Evolutionary conservation across 2,797 vertebrate genomes (phyloP).

Genomic region (Notoglanidium macrostoma): DNA sequence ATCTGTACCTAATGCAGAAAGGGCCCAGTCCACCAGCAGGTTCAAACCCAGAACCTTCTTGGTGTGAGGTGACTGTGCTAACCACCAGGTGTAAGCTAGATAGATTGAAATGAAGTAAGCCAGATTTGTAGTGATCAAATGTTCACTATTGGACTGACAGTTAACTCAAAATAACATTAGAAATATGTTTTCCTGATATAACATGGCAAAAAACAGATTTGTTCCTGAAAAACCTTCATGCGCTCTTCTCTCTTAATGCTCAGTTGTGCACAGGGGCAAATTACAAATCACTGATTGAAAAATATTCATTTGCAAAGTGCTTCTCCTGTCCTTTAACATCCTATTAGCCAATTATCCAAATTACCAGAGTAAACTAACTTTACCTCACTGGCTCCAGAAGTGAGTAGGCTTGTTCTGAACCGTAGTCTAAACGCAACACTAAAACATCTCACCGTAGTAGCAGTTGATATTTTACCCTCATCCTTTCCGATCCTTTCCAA

Average conservation of each 20-base stretch:
- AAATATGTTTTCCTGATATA: background rate
- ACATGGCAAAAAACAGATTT: background rate
- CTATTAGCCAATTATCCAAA: slow-evolving; percentile 10
- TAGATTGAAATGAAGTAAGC: background rate
- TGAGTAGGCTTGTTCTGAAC: background rate
- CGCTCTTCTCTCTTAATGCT: background rate
- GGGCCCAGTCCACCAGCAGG: too few relatives aligned
- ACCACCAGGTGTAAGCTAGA: background rate
- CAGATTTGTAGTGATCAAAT: background rate
- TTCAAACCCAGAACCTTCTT: too few relatives aligned
- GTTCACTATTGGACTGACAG: background rate
- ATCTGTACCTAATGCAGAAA: background rate
- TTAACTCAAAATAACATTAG: background rate
- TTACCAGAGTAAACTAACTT: background rate
- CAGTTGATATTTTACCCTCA: background rate
- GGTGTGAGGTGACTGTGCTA: too few relatives aligned
- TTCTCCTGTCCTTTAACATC: background rate
- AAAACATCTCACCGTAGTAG: background rate
- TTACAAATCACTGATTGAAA: background rate
- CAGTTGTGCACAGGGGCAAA: background rate
- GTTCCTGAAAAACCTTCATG: background rate
- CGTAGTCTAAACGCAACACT: background rate
- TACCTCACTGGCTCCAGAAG: background rate
- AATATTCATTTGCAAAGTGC: background rate
- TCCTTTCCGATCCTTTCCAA: background rate